These are phyloP conservation scores for Anableps anableps DNA, from an alignment of 2,797 vertebrate species.

Conservation along the genomic window DNA sequence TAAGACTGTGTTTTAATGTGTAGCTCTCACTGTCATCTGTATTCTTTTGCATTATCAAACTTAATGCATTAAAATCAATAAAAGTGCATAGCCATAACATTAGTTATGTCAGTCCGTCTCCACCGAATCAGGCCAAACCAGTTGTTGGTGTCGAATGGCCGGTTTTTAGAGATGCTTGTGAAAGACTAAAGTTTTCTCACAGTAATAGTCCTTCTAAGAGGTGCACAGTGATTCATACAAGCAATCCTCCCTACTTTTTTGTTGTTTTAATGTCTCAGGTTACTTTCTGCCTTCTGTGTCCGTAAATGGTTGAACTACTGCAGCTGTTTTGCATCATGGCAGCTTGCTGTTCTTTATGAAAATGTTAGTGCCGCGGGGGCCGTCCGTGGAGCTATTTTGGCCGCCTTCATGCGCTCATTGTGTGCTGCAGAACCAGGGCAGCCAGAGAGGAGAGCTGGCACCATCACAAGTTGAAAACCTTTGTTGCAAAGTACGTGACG, in stretches of 20 bases:
- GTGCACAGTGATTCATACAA: neutral
- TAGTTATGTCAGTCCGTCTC: neutral
- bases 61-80: neutral
- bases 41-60: neutral
- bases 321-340: constrained; percentile 46
- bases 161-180: neutral
- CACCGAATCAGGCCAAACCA: constrained; percentile 45
- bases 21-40: neutral
- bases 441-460: constrained; percentile 43
- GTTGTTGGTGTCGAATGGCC: constrained; percentile 17
- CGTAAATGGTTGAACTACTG: neutral
- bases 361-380: constrained; percentile 25
- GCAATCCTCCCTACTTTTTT: neutral
- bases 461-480: constrained; percentile 59
- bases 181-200: neutral
- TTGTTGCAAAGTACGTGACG: constrained; percentile 71
- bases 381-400: constrained; percentile 24
- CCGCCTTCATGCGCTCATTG: constrained; percentile 39
- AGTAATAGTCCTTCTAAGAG: neutral
- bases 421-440: constrained; percentile 47
- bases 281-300: neutral
- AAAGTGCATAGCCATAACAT: neutral
- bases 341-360: constrained; percentile 34
- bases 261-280: neutral
- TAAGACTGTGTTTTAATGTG: neutral